Evolutionary conservation across 2,888 invertebrate genomes (phyloP).

Genomic region (Apamea monoglypha): DNA sequence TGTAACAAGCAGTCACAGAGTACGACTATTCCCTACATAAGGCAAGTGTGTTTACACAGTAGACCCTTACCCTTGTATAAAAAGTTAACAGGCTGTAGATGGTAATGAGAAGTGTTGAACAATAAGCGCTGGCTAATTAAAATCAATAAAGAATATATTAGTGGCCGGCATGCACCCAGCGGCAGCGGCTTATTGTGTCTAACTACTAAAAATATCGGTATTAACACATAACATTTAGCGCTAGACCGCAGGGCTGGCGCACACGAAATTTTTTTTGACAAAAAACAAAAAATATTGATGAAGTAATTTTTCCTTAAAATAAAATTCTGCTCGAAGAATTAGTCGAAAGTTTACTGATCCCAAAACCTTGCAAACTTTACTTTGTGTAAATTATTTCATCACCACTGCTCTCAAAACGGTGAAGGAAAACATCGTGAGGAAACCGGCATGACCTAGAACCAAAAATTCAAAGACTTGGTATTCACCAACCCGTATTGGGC

Average conservation of each 20-base stretch:
- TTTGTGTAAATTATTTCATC: too few relatives aligned
- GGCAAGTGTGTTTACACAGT: not conserved
- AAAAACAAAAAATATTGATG: not conserved
- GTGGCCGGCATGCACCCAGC: slow-evolving; percentile 34
- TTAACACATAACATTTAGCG: slow-evolving; percentile 65
- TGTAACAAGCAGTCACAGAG: not conserved
- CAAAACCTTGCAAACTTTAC: not conserved
- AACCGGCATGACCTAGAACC: too few relatives aligned
- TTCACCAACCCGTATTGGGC: too few relatives aligned
- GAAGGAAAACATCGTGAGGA: too few relatives aligned
- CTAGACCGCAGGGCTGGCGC: slow-evolving; percentile 55
- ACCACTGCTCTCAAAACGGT: too few relatives aligned
- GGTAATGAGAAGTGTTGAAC: slow-evolving; percentile 43
- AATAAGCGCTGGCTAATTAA: slow-evolving; percentile 59
- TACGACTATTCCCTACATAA: not conserved
- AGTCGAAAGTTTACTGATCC: not conserved
- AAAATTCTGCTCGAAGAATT: not conserved
- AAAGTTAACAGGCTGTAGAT: slow-evolving; percentile 16
- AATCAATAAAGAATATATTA: slow-evolving; percentile 61
- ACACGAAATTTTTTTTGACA: too few relatives aligned
- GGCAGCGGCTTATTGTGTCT: slow-evolving; percentile 65
- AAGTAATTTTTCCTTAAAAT: not conserved
- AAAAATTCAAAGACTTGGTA: too few relatives aligned
- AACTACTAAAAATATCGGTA: slow-evolving; percentile 68
- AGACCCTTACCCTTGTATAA: slow-evolving; percentile 2